Conservation (phyloP, 2,888 invertebrate species). For the Kuschelorhynchus macadamiae region DNA sequence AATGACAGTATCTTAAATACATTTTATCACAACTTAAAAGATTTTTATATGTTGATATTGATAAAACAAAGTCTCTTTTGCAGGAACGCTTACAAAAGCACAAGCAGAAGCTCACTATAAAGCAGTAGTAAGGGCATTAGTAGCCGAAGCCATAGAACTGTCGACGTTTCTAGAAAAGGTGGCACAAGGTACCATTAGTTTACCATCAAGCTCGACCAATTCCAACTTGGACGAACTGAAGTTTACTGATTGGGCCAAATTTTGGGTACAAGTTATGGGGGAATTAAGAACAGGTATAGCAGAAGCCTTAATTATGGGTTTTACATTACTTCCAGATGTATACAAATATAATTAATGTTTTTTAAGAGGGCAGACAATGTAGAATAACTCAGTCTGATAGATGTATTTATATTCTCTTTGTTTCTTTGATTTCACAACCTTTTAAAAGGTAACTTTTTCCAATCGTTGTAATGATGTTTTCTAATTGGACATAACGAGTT, state of each 20-base stretch:
- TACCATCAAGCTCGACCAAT: conserved; percentile 75
- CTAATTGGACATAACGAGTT: too few species aligned
- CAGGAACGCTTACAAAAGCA: conserved; percentile 66
- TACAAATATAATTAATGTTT: too few species aligned
- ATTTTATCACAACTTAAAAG: too few species aligned
- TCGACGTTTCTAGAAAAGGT: conserved; percentile 92
- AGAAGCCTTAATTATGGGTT: not conserved
- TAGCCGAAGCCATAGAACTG: conserved; percentile 92
- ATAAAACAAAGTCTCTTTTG: too few species aligned
- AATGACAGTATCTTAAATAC: too few species aligned
- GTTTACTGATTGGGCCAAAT: conserved; percentile 94
- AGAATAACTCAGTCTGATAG: too few species aligned
- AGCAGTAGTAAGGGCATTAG: conserved; percentile 92
- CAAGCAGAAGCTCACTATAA: conserved; percentile 87
- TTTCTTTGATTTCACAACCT: too few species aligned
- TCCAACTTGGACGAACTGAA: conserved; percentile 85
- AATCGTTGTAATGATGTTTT: too few species aligned
- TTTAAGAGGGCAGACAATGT: too few species aligned
- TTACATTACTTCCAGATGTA: not conserved
- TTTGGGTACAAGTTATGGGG: conserved; percentile 96
- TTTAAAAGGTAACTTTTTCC: too few species aligned
- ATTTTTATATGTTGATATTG: too few species aligned
- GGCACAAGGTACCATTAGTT: conserved; percentile 76
- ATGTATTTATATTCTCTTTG: too few species aligned
- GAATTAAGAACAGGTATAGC: conserved; percentile 85